Base-by-base conservation (phyloP, 2,113 vertebrate genomes). In the Thymallus thymallus region DNA sequence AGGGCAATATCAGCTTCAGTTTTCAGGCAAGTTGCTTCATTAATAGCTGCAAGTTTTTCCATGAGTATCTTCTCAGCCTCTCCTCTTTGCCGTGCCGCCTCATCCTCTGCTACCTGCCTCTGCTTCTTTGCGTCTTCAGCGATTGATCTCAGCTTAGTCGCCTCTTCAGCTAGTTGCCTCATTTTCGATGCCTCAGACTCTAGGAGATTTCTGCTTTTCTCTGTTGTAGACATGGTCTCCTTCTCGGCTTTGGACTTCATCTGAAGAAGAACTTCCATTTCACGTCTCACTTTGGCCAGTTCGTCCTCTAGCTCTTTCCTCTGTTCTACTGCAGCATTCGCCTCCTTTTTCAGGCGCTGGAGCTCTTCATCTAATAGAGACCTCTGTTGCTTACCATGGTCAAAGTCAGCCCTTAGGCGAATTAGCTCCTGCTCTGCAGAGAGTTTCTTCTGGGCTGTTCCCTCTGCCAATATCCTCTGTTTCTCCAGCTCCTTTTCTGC, bases 131-230 rank as follows among this genome's bases (percentile, higher is more conserved):
- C 95, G 68, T 99, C 97, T 69, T 98, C 96, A 0, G 95, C 94
- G 6, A 96, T 90, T 0, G 94, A 91, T 0, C 97, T 91, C 75
- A 99, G 87, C 32, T 94, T 93, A 0, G 95, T 85, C 0, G 98
- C 98, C 84, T 99, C 98, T 62, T 98, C 98, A 0, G 97, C 98
- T 46, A 99, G 90, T 67, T 95, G 95, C n/a, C 94, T 96, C 93
- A 99, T 94, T 14, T 95, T 96, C 69, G 76, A 20, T 0, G 91
- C 98, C 78, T 99, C 98, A 0, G 92, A 93, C 82, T 99, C 98
- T 5, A 98, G 92, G 1, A 95, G 89, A 86, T 98, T 96, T 83
- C 97, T 97, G 77, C 96, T 98, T 89, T 96, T 97, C 78, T 99
- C 96, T 0, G 94, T 95, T 79, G 79, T 94, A 2, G 94, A 95